These are phyloP conservation scores for Empis stercorea DNA, from an alignment of 2,888 invertebrate genomes.

Conservation along the genomic window DNA sequence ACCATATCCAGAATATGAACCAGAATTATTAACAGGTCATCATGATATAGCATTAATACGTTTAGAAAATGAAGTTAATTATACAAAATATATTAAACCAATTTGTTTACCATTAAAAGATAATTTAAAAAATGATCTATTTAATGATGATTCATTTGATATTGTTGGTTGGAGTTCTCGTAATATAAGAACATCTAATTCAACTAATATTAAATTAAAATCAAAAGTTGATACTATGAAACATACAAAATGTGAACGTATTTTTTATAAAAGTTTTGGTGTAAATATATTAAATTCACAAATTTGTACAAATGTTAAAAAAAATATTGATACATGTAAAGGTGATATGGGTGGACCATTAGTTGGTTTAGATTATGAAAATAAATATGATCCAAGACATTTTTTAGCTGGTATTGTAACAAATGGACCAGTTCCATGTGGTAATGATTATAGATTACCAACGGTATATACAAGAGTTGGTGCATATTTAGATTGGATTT, in stretches of 20 bases:
- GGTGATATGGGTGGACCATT: slow-evolving; percentile 54
- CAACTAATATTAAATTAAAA: slow-evolving; percentile 43
- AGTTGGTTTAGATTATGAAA: slow-evolving; percentile 32
- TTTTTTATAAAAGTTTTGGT: slow-evolving; percentile 39
- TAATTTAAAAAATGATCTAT: slow-evolving; percentile 24
- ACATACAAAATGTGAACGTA: slow-evolving; percentile 36
- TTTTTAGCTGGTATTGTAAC: slow-evolving; percentile 47
- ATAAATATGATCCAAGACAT: slow-evolving; percentile 29
- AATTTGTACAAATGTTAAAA: slow-evolving; percentile 41
- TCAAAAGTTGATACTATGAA: slow-evolving; percentile 38
- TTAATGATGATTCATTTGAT: slow-evolving; percentile 32
- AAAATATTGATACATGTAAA: slow-evolving; percentile 41
- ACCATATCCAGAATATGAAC: slow-evolving; percentile 49
- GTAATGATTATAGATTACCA: slow-evolving; percentile 40
- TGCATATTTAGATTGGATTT: slow-evolving; percentile 47
- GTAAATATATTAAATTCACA: slow-evolving; percentile 38
- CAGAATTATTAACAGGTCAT: slow-evolving; percentile 42
- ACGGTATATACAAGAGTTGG: slow-evolving; percentile 50
- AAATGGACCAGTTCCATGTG: slow-evolving; percentile 49
- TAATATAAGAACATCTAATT: slow-evolving; percentile 37
- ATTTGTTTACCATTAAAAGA: slow-evolving; percentile 43
- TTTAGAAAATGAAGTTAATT: slow-evolving; percentile 39
- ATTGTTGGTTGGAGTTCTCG: slow-evolving; percentile 55
- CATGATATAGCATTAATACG: slow-evolving; percentile 62
- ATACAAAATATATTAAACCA: slow-evolving; percentile 42